phyloP scores from a whole-genome alignment of 2,888 invertebrate genomes.

The Cosmorhoe ocellata region DNA sequence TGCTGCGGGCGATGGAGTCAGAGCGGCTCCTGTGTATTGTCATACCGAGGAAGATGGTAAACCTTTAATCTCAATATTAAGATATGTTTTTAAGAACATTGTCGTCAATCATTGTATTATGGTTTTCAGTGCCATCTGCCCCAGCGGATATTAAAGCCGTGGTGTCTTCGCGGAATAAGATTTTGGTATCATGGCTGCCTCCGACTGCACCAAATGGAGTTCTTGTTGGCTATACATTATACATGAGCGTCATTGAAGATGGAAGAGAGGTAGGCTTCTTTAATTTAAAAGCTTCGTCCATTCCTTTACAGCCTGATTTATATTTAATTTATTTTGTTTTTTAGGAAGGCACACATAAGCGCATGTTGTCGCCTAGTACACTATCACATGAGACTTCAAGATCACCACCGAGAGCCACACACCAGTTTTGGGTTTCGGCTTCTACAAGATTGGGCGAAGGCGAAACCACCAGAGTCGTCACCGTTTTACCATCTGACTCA shows the following conservation, averaged over 20 bases:
- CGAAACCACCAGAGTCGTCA: slow-evolving; percentile 89
- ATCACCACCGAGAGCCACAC: slow-evolving; percentile 87
- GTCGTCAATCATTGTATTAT: slow-evolving; percentile 1
- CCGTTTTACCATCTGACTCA: slow-evolving; percentile 88
- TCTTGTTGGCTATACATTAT: slow-evolving; percentile 91
- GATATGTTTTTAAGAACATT: too few species aligned
- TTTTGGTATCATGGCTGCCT: slow-evolving; percentile 94
- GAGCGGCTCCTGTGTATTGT: slow-evolving; percentile 92
- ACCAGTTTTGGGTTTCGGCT: slow-evolving; percentile 88
- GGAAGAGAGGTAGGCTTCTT: slow-evolving; percentile 82
- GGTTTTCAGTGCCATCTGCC: slow-evolving; percentile 89
- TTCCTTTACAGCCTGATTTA: too few species aligned
- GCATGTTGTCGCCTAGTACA: slow-evolving; percentile 86
- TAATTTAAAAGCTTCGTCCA: too few species aligned
- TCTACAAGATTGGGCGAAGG: slow-evolving; percentile 93
- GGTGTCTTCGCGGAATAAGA: slow-evolving; percentile 91
- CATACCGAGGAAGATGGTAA: slow-evolving; percentile 95
- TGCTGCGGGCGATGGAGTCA: slow-evolving; percentile 93
- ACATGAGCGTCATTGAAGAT: slow-evolving; percentile 90
- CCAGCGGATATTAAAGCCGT: slow-evolving; percentile 96
- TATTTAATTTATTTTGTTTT: slow-evolving; percentile 18
- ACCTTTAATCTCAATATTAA: background rate
- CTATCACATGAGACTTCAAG: slow-evolving; percentile 87
- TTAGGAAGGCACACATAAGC: slow-evolving; percentile 88
- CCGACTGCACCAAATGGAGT: slow-evolving; percentile 92